A percentile compares a stretch with the other conserved stretches of the same genome.
phyloP scores from a whole-genome alignment of 2,797 vertebrate genomes.

The Antennarius maculatus region DNA sequence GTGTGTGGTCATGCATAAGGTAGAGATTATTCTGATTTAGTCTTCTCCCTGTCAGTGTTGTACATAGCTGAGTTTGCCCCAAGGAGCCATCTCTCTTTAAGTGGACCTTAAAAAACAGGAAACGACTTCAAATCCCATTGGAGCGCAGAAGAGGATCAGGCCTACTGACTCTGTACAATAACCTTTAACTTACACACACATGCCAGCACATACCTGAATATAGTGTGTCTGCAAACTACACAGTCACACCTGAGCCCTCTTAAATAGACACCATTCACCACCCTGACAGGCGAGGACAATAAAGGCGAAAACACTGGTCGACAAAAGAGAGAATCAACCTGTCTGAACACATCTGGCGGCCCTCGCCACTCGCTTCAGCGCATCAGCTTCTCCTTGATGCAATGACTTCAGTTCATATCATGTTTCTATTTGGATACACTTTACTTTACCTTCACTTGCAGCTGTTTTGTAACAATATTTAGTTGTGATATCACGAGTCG shows the following conservation, averaged over 20 bases:
- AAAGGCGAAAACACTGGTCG: constrained; percentile 44
- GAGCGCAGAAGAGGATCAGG: constrained; percentile 71
- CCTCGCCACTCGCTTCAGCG: constrained; percentile 52
- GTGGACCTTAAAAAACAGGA: constrained; percentile 79
- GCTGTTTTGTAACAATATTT: constrained; percentile 60
- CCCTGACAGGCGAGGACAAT: constrained; percentile 70
- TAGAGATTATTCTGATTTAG: constrained; percentile 69
- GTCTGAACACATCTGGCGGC: constrained; percentile 71
- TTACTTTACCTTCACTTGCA: constrained; percentile 63
- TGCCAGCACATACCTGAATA: constrained; percentile 22
- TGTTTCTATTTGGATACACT: constrained; percentile 58
- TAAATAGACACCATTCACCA: constrained; percentile 72
- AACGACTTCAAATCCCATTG: constrained; percentile 71
- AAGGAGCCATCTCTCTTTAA: constrained; percentile 71
- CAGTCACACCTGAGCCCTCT: constrained; percentile 75
- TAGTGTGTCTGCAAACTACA: constrained; percentile 51
- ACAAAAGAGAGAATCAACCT: constrained; percentile 60
- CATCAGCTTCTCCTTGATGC: constrained; percentile 34
- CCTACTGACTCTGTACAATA: constrained; percentile 74
- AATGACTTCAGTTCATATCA: constrained; percentile 68
- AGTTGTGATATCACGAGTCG: constrained; percentile 39
- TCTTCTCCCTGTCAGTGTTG: constrained; percentile 58
- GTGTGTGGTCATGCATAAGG: constrained; percentile 29
- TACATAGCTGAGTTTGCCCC: constrained; percentile 67
- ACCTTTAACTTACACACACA: constrained; percentile 28